These are phyloP conservation scores for Sanderia malayensis DNA, from an alignment of 30 jellyfish, hydroid and myxozoan species.

Conservation along the genomic window DNA sequence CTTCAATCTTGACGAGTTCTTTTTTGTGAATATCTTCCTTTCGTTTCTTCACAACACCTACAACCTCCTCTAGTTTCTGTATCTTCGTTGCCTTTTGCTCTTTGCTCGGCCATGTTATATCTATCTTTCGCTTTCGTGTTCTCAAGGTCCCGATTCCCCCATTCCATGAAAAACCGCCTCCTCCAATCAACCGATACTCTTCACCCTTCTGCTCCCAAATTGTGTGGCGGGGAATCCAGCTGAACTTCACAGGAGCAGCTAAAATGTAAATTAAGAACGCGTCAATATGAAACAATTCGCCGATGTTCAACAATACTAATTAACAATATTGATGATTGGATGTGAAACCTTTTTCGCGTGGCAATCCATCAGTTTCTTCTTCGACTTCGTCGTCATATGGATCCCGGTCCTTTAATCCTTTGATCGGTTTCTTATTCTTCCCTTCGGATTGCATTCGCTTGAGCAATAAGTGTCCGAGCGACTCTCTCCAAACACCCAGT, in stretches of 20 bases:
- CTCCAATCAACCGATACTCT: conserved; percentile 80
- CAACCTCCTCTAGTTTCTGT: conserved; percentile 39
- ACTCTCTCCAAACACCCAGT: conserved; percentile 81
- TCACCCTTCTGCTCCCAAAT: conserved; percentile 96
- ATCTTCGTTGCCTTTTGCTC: conserved; percentile 42
- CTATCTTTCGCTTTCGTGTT: conserved; percentile 48
- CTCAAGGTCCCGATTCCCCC: conserved; percentile 39
- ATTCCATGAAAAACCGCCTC: conserved; percentile 92
- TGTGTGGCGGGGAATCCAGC: conserved; percentile 92
- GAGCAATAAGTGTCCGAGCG: conserved; percentile 69
- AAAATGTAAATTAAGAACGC: background rate
- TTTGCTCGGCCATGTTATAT: conserved; percentile 47
- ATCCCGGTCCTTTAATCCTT: conserved; percentile 39
- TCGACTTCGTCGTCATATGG: conserved; percentile 42
- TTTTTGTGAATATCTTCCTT: conserved; percentile 35
- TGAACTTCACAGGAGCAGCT: conserved; percentile 89
- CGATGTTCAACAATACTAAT: too few relatives aligned
- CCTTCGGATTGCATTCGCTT: conserved; percentile 68
- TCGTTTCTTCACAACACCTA: conserved; percentile 45
- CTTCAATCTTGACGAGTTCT: background rate
- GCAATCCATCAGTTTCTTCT: conserved; percentile 54
- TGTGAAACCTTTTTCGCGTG: conserved; percentile 44
- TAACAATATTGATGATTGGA: too few relatives aligned
- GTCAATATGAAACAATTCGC: too few relatives aligned
- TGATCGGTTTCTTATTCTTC: conserved; percentile 48